Evolutionary conservation across 1,140 invertebrate genomes (phyloP).

Genomic region (Drosophila baimaii): DNA sequence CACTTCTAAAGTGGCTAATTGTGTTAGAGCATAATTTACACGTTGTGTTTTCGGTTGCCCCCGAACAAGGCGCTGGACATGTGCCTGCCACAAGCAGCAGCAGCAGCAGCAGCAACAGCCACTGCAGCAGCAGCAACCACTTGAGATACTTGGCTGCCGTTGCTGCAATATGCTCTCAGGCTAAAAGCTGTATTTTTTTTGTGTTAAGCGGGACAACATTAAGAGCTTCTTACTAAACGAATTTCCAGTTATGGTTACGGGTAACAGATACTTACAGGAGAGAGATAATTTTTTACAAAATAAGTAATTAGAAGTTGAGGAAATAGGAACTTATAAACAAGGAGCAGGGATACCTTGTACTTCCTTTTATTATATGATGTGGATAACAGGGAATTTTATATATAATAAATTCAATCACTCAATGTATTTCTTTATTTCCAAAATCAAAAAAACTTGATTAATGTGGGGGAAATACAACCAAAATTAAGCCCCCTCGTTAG

Average conservation of each 20-base stretch:
- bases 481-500: neutral
- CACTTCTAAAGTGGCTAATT: constrained; percentile 81
- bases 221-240: constrained; percentile 49
- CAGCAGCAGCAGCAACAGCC: constrained; percentile 45
- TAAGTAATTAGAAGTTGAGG: no score
- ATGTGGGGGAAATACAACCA: neutral
- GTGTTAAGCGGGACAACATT: constrained; percentile 34
- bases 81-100: constrained; percentile 62
- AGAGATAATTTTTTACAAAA: neutral
- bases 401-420: no score
- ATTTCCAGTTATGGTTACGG: constrained; percentile 8
- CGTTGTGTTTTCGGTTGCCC: constrained; percentile 78
- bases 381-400: neutral
- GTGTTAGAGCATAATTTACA: constrained; percentile 82
- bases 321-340: neutral
- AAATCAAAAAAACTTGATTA: neutral
- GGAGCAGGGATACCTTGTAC: no score
- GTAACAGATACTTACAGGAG: neutral
- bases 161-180: constrained; percentile 45
- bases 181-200: constrained; percentile 36
- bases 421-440: neutral
- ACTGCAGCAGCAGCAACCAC: constrained; percentile 46
- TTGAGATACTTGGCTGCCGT: constrained; percentile 60
- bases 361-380: neutral
- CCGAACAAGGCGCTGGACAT: constrained; percentile 75